phyloP scores from a whole-genome alignment of 2,888 invertebrate genomes.

The Tenthredo livida region DNA sequence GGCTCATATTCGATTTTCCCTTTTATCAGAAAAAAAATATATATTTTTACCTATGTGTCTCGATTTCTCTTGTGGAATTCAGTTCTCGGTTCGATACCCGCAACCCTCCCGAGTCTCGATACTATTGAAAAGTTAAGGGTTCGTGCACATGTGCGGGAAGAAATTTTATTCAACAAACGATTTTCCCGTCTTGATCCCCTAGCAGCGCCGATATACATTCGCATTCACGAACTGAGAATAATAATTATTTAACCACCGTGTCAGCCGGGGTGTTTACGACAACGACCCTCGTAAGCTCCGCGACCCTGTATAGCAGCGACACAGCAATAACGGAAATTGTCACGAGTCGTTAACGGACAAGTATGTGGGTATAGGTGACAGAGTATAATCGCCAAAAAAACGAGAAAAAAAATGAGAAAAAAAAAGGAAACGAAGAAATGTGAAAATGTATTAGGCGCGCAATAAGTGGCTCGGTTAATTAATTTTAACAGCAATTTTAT shows the following conservation, averaged over 20 bases:
- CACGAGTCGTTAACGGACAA: conserved; percentile 16
- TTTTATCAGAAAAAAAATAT: not conserved
- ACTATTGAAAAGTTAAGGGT: not conserved
- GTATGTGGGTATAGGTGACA: not conserved
- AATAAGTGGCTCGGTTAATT: not conserved
- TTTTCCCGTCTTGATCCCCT: not conserved
- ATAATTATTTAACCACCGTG: conserved; percentile 19
- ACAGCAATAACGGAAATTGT: conserved; percentile 28
- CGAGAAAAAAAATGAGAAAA: not conserved
- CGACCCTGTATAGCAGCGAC: not conserved
- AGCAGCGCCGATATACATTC: not conserved
- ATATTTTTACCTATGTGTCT: not conserved
- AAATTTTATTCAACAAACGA: not conserved
- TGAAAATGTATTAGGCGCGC: not conserved
- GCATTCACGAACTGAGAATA: not conserved
- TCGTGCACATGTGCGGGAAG: not conserved
- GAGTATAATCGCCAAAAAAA: not conserved
- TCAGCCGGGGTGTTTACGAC: conserved; percentile 21
- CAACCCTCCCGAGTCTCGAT: not conserved
- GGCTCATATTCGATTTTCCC: not conserved
- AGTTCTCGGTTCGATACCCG: not conserved
- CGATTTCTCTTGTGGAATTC: not conserved
- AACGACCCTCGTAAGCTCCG: conserved; percentile 5
- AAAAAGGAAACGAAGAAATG: not conserved
- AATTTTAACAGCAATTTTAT: not conserved